phyloP scores from a whole-genome alignment of 2,113 vertebrate genomes.

The Brachyistius frenatus region DNA sequence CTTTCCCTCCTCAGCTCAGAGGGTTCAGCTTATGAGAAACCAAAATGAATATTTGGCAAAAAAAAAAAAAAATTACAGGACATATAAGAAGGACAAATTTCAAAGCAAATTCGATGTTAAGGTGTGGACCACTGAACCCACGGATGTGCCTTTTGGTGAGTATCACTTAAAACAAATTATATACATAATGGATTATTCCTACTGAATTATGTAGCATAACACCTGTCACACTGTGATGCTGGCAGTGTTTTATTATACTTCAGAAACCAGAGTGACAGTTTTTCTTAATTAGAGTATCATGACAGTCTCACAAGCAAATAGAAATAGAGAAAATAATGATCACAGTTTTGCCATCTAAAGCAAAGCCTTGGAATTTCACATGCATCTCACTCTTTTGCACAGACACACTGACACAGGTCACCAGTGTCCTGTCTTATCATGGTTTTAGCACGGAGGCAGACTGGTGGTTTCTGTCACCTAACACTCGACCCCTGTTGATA shows the following conservation, averaged over 20 bases:
- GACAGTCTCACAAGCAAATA: not conserved
- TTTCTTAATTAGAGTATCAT: conserved; percentile 19
- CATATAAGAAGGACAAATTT: not conserved
- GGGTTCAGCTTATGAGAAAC: not conserved
- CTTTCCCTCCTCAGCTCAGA: not conserved
- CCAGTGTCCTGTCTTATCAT: conserved; percentile 49
- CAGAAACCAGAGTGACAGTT: conserved; percentile 36
- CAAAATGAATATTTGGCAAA: not conserved
- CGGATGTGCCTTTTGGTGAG: conserved; percentile 57
- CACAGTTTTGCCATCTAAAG: not conserved
- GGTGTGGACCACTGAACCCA: conserved; percentile 33
- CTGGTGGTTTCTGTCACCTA: conserved; percentile 76
- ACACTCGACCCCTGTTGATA: conserved; percentile 76
- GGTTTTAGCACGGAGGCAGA: conserved; percentile 62
- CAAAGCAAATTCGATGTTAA: not conserved
- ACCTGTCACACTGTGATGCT: conserved; percentile 61
- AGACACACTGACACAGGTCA: conserved; percentile 36
- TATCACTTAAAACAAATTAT: conserved; percentile 64
- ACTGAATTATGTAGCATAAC: conserved; percentile 75
- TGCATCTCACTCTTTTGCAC: not conserved
- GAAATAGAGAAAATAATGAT: not conserved
- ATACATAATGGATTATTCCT: conserved; percentile 73
- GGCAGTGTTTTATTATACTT: conserved; percentile 46
- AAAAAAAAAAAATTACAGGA: not conserved
- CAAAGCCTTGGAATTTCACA: conserved; percentile 7